These are phyloP conservation scores for Ammodytes dubius DNA, from an alignment of 2,113 vertebrate genomes.

Conservation along the genomic window DNA sequence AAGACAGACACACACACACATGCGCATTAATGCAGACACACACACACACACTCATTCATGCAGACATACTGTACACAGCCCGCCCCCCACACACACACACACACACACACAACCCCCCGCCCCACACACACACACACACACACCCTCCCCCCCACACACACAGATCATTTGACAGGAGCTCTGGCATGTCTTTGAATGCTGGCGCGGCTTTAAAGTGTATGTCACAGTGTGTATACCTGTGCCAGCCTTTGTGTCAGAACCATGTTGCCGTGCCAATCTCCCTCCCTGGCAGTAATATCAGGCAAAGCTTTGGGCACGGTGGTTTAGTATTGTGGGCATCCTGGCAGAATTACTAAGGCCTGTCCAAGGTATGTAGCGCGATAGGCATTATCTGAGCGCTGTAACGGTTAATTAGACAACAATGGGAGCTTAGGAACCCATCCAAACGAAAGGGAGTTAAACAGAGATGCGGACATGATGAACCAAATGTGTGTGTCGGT, in stretches of 20 bases:
- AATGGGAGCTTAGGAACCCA: conserved; percentile 32
- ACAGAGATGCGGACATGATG: conserved; percentile 13
- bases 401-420: conserved; percentile 71
- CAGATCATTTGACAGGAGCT: conserved; percentile 45
- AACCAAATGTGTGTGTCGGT: conserved; percentile 1
- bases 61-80: too few species aligned
- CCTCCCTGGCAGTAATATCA: conserved; percentile 44
- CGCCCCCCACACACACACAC: too few species aligned
- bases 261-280: conserved; percentile 50
- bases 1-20: too few species aligned
- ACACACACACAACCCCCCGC: conserved; percentile 1
- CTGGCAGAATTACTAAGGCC: conserved; percentile 48
- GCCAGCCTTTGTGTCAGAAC: conserved; percentile 56
- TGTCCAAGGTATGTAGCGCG: conserved; percentile 46
- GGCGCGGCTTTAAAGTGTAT: conserved; percentile 65
- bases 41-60: too few species aligned
- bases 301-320: conserved; percentile 47
- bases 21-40: too few species aligned
- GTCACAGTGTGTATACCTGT: conserved; percentile 58
- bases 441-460: conserved; percentile 9
- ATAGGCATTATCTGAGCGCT: conserved; percentile 44
- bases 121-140: not conserved
- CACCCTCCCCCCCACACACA: conserved; percentile 5
- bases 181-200: conserved; percentile 57
- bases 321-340: conserved; percentile 55